Evolutionary conservation across 2,113 vertebrate species (phyloP).

Genomic region (Chaetorhynchus papuensis): DNA sequence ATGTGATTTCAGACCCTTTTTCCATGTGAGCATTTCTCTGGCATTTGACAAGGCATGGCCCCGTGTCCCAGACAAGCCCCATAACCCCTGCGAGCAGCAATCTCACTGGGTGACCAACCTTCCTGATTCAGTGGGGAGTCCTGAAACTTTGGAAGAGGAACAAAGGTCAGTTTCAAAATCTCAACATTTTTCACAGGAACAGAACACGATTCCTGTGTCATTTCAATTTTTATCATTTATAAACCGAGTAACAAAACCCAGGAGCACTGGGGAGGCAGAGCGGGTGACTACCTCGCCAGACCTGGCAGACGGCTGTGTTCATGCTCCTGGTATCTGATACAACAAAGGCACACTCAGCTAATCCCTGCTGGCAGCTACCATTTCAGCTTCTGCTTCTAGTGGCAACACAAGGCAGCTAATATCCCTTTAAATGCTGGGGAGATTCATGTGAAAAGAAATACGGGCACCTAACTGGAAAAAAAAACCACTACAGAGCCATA

Average conservation of each 20-base stretch:
- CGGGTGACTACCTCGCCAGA: background rate
- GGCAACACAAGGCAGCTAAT: background rate
- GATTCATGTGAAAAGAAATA: conserved; percentile 34
- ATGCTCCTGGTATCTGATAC: background rate
- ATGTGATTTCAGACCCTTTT: background rate
- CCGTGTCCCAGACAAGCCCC: background rate
- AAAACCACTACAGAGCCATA: background rate
- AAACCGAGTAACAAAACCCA: background rate
- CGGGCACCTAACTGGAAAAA: conserved; percentile 6
- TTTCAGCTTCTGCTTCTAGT: background rate
- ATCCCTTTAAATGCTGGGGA: background rate
- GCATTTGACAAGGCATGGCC: background rate
- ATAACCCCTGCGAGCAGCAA: rapidly evolving
- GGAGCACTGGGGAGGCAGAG: background rate
- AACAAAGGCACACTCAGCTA: background rate
- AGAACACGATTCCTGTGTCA: background rate
- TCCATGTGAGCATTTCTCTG: background rate
- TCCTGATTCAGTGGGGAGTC: background rate
- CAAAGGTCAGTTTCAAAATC: background rate
- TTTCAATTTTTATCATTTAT: background rate
- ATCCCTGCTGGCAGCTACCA: background rate
- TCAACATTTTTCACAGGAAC: background rate
- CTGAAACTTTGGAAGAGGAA: background rate
- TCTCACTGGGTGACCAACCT: background rate
- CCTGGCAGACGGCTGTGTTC: background rate